phyloP scores from a whole-genome alignment of 2,888 invertebrate genomes.

The Chalcosyrphus nemorum region DNA sequence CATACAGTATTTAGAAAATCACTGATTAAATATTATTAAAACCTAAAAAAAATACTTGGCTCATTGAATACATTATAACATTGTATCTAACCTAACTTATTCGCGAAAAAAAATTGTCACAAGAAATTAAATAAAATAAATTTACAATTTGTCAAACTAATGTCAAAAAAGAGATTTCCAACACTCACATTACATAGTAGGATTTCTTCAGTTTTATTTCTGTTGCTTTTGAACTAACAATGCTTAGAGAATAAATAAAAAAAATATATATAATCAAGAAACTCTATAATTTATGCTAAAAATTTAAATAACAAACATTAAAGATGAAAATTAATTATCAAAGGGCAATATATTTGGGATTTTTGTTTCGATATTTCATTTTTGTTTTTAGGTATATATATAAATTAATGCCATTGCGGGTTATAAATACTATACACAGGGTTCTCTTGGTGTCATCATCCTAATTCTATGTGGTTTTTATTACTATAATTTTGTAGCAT shows the following conservation, averaged over 20 bases:
- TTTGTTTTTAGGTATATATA: conserved; percentile 13
- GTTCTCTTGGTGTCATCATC: conserved; percentile 26
- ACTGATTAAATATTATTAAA: conserved; percentile 23
- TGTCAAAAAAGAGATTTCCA: conserved; percentile 7
- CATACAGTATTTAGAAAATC: conserved; percentile 35
- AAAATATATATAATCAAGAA: conserved; percentile 27
- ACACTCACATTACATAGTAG: conserved; percentile 43
- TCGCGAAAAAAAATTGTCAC: conserved; percentile 10
- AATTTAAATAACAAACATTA: conserved; percentile 63
- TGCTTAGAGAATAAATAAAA: conserved; percentile 55
- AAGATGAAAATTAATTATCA: conserved; percentile 33
- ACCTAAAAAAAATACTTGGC: conserved; percentile 67
- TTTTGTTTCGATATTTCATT: conserved; percentile 28
- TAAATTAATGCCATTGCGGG: conserved; percentile 62
- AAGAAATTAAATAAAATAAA: conserved; percentile 14
- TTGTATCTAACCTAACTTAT: neutral
- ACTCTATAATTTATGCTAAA: conserved; percentile 39
- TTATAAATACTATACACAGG: conserved; percentile 12
- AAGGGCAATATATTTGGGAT: conserved; percentile 61
- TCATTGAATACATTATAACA: conserved; percentile 29
- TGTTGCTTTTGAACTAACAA: conserved; percentile 31
- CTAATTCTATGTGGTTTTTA: conserved; percentile 14
- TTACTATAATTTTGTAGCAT: neutral
- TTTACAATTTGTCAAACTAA: conserved; percentile 15
- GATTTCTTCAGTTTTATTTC: neutral